Base-by-base conservation (phyloP, 1,140 invertebrate species). In the Sarcophaga bullata region DNA sequence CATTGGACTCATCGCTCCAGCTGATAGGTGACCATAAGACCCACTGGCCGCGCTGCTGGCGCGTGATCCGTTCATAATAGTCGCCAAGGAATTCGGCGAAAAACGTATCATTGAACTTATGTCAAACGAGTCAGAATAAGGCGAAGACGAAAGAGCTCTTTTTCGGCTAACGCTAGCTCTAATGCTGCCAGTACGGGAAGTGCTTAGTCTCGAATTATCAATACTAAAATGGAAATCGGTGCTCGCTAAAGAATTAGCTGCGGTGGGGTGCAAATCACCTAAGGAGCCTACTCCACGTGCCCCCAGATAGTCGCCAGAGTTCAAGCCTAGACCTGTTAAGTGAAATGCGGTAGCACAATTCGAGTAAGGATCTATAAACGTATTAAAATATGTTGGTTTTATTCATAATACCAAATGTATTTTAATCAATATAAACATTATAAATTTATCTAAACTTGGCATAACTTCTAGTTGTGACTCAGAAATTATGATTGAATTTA, bases 61-160 rank as follows among this genome's bases (percentile, higher is more conserved):
- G 81, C 94, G 95, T 0, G 96, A 97, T 6, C 96, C 96, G 86
- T 97, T 96, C 85, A 97, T 95, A 73, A 97, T 94, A n/a, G 96
- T 96, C 37, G 95, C 95, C 82, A 99, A 91, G 54, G 97, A 98
- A 85, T 97, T 98, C 0, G 97, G 98, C 13, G 97, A 98, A 85
- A 97, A 97, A 84, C 97, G 93, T 85, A 99, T 98, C 92, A 98
- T 96, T 78, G 97, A 97, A 86, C 97, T 97, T 86, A 99, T 95
- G 90, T 98, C 97, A 86, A 98, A 93, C 11, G 96, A 96, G 89
- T 98, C 97, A 0, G 97, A 97, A 86, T 98, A 98, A 0, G 98
- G 97, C 13, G 97, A 98, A 89, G 96, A 97, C 73, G 97, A 98
- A 0, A 98, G 92, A 0, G 97, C 97, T 73, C 98, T 92, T 88